phyloP scores from a whole-genome alignment of 2,797 vertebrate genomes.

The Paratrypauchen microcephalus region DNA sequence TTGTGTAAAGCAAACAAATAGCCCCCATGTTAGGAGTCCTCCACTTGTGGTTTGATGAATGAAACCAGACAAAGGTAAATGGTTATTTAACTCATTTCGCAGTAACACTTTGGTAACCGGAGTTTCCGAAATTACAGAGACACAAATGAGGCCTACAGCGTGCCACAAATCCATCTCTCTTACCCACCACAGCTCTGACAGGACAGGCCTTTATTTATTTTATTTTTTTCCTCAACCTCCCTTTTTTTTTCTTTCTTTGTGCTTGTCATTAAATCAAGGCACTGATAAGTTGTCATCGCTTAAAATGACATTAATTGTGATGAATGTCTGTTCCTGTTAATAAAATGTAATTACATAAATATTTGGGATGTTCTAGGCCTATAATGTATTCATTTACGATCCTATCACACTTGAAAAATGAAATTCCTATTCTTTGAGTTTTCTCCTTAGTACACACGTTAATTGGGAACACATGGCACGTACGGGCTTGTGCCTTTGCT shows the following conservation, averaged over 20 bases:
- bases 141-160: slow-evolving; percentile 69
- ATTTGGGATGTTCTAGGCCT: slow-evolving; percentile 24
- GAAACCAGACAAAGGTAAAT: slow-evolving; percentile 94
- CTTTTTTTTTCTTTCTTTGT: slow-evolving; percentile 3
- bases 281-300: slow-evolving; percentile 26
- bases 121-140: slow-evolving; percentile 76
- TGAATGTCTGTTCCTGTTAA: slow-evolving; percentile 20
- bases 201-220: too few species aligned
- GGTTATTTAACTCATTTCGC: slow-evolving; percentile 92
- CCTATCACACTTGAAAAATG: slow-evolving; percentile 25
- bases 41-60: slow-evolving; percentile 94
- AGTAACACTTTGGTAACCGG: slow-evolving; percentile 84
- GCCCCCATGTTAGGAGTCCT: slow-evolving; percentile 85
- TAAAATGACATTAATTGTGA: slow-evolving; percentile 17
- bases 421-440: slow-evolving; percentile 47
- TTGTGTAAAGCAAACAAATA: slow-evolving; percentile 97
- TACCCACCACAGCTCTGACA: slow-evolving; percentile 57
- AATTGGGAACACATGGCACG: slow-evolving; percentile 74
- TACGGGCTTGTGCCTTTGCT: slow-evolving; percentile 53
- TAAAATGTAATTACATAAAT: slow-evolving; percentile 27
- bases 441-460: slow-evolving; percentile 55
- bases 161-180: slow-evolving; percentile 69
- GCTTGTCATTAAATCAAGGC: slow-evolving; percentile 28
- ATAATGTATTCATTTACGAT: slow-evolving; percentile 29
- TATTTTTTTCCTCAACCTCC: not conserved